Evolutionary conservation across 1,140 invertebrate species (phyloP).

Genomic region (Drosophila mauritiana): DNA sequence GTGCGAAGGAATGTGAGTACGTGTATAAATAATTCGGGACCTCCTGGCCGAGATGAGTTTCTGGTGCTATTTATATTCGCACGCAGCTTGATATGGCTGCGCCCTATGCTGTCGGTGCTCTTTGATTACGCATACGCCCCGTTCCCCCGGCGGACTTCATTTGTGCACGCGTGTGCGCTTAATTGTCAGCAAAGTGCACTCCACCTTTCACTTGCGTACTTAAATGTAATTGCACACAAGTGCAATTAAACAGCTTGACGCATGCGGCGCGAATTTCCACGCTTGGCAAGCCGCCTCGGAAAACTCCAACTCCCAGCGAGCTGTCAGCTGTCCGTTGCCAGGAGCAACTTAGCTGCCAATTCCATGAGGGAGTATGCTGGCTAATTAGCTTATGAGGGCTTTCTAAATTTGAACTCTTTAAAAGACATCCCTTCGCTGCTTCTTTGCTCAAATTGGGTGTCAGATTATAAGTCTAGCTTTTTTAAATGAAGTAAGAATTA

Average conservation of each 20-base stretch:
- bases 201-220: conserved; percentile 57
- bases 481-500: no score
- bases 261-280: conserved; percentile 42
- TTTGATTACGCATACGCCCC: conserved; percentile 28
- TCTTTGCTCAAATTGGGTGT: no score
- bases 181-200: conserved; percentile 66
- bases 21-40: conserved; percentile 32
- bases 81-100: conserved; percentile 16
- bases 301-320: neutral
- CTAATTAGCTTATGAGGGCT: no score
- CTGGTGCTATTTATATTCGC: neutral
- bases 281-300: conserved; percentile 1
- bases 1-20: conserved; percentile 45
- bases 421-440: no score
- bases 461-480: no score
- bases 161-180: conserved; percentile 31
- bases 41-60: conserved; percentile 29
- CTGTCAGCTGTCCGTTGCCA: conserved; percentile 14
- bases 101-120: conserved; percentile 3
- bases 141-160: conserved; percentile 7
- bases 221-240: conserved; percentile 72
- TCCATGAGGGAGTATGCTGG: neutral
- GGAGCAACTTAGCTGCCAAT: conserved; percentile 29
- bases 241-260: conserved; percentile 77
- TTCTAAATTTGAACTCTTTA: no score